A percentile compares a stretch with the other conserved stretches of the same genome.
These are phyloP conservation scores for Chrysotoxum bicinctum DNA, from an alignment of 2,888 invertebrate species.

Conservation along the genomic window DNA sequence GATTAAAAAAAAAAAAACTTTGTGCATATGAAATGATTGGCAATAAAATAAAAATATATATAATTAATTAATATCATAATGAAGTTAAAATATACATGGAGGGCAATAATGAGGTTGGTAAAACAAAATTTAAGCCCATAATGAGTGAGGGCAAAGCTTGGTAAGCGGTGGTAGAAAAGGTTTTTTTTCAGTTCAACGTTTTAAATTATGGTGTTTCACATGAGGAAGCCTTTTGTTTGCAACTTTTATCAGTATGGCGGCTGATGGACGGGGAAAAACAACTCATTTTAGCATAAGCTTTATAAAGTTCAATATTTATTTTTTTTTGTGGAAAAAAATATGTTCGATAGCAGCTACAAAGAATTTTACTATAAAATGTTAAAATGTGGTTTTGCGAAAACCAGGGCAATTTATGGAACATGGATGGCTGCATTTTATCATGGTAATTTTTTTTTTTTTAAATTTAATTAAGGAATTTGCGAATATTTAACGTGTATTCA, in stretches of 20 bases:
- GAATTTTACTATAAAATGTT: no score
- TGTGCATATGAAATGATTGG: constrained; percentile 71
- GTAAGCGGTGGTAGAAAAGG: neutral
- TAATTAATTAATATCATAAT: constrained; percentile 53
- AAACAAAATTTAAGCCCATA: neutral
- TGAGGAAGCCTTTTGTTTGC: neutral
- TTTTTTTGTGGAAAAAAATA: neutral
- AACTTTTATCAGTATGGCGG: neutral
- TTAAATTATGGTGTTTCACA: constrained; percentile 4
- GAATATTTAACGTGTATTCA: no score
- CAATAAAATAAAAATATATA: constrained; percentile 51
- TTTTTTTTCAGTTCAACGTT: constrained; percentile 13
- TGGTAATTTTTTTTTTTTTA: no score
- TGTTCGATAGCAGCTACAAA: no score
- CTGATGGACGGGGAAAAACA: neutral
- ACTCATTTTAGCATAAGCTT: neutral
- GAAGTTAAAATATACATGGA: constrained; percentile 16
- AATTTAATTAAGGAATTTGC: no score
- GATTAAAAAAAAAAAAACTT: constrained; percentile 52
- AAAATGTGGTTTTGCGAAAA: no score
- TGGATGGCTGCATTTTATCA: no score
- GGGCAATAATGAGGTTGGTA: constrained; percentile 50
- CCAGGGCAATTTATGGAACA: no score
- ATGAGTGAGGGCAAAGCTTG: neutral
- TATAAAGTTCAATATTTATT: neutral